Evolutionary conservation across 2,797 vertebrate species (phyloP).

Genomic region (Enoplosus armatus): DNA sequence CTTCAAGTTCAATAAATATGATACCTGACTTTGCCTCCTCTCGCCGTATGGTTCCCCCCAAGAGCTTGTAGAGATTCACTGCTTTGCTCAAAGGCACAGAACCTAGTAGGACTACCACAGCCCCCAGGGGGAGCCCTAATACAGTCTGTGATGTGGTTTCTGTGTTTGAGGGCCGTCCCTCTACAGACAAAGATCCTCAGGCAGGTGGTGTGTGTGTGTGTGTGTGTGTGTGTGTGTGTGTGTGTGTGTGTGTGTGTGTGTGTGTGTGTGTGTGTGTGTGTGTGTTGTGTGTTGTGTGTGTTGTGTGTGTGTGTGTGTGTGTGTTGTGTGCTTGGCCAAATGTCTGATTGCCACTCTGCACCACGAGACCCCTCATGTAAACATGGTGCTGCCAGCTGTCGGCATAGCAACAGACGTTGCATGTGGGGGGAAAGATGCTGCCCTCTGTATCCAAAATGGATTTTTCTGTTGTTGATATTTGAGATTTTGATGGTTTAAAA

Average conservation of each 20-base stretch:
- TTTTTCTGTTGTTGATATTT: neutral
- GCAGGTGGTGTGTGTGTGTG: constrained; percentile 19
- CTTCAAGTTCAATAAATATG: neutral
- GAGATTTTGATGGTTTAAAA: neutral
- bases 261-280: constrained; percentile 5
- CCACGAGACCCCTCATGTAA: constrained; percentile 10
- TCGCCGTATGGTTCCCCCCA: neutral
- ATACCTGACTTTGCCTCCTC: neutral
- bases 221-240: neutral
- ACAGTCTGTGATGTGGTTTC: constrained; percentile 15
- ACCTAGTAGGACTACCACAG: neutral
- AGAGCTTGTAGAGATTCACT: neutral
- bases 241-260: constrained; percentile 1
- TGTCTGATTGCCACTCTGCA: constrained; percentile 30
- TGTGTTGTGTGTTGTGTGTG: neutral
- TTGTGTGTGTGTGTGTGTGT: constrained; percentile 4
- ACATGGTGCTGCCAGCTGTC: constrained; percentile 30
- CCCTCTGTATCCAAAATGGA: neutral
- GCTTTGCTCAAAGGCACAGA: constrained; percentile 4
- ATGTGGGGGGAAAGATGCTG: neutral
- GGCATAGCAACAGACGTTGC: constrained; percentile 50
- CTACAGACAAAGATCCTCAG: constrained; percentile 9
- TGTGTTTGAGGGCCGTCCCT: neutral
- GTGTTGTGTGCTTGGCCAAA: constrained; percentile 3
- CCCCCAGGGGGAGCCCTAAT: constrained; percentile 70